These are phyloP conservation scores for Vanessa cardui DNA, from an alignment of 2,888 invertebrate genomes.

Conservation along the genomic window DNA sequence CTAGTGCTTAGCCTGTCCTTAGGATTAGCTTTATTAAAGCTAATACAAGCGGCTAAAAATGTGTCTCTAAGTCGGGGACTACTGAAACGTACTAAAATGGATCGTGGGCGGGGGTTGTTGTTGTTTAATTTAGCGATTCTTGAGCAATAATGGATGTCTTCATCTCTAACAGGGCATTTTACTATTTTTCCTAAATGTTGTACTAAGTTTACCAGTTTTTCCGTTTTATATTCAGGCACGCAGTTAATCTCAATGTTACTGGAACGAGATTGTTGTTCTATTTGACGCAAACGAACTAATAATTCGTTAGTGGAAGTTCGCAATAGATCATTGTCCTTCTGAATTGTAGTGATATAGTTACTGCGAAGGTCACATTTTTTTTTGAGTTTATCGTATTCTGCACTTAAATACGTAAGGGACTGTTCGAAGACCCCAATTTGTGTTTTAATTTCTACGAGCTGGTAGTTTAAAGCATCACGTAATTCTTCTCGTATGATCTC, in stretches of 20 bases:
- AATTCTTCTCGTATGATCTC: conserved; percentile 10
- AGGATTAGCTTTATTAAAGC: conserved; percentile 32
- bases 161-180: conserved; percentile 8
- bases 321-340: conserved; percentile 2
- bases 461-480: not conserved
- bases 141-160: not conserved
- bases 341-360: not conserved
- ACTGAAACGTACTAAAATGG: not conserved
- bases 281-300: not conserved
- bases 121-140: not conserved
- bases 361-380: not conserved
- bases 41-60: not conserved
- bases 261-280: conserved; percentile 40
- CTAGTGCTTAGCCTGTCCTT: conserved; percentile 32
- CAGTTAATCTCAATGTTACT: conserved; percentile 42
- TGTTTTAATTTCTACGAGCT: conserved; percentile 6
- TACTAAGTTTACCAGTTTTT: conserved; percentile 25
- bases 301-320: not conserved
- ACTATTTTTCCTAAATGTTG: no score
- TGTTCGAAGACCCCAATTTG: conserved; percentile 1
- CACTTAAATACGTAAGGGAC: conserved; percentile 3
- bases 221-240: conserved; percentile 40
- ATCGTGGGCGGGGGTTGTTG: not conserved
- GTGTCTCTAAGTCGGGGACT: not conserved
- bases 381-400: not conserved